Conservation (phyloP, 2,888 invertebrate genomes). For the Agrochola litura region DNA sequence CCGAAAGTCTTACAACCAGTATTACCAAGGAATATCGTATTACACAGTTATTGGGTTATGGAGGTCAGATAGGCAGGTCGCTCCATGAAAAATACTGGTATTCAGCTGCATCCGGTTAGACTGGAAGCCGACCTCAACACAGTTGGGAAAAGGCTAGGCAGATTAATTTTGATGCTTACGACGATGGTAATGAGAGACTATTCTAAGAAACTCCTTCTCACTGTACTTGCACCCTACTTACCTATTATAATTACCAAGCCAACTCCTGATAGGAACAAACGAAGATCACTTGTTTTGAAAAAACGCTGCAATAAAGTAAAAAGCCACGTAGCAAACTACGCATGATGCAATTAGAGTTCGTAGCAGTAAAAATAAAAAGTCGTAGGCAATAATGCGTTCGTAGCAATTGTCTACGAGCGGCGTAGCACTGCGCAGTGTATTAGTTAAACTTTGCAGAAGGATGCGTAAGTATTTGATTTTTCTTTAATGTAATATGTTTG, state of each 20-base stretch:
- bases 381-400: slow-evolving; percentile 49
- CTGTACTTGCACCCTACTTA: background rate
- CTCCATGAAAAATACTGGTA: too few relatives aligned
- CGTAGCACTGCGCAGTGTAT: slow-evolving; percentile 54
- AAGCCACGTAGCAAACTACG: slow-evolving; percentile 10
- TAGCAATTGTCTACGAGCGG: slow-evolving; percentile 63
- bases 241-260: background rate
- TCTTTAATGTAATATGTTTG: background rate
- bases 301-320: background rate
- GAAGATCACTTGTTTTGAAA: background rate
- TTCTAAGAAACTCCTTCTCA: background rate
- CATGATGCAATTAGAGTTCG: slow-evolving; percentile 36
- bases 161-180: too few relatives aligned
- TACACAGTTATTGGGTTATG: too few relatives aligned
- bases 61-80: too few relatives aligned
- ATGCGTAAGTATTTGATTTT: slow-evolving; percentile 4
- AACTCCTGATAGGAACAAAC: background rate
- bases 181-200: background rate
- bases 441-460: slow-evolving; percentile 8
- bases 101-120: too few relatives aligned
- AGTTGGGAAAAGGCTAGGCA: too few relatives aligned
- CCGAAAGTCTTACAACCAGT: too few relatives aligned
- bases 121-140: too few relatives aligned
- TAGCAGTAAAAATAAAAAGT: slow-evolving; percentile 37
- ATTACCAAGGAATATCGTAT: too few relatives aligned